Conservation (phyloP, 2,888 invertebrate genomes). For the Andrena marginata region DNA sequence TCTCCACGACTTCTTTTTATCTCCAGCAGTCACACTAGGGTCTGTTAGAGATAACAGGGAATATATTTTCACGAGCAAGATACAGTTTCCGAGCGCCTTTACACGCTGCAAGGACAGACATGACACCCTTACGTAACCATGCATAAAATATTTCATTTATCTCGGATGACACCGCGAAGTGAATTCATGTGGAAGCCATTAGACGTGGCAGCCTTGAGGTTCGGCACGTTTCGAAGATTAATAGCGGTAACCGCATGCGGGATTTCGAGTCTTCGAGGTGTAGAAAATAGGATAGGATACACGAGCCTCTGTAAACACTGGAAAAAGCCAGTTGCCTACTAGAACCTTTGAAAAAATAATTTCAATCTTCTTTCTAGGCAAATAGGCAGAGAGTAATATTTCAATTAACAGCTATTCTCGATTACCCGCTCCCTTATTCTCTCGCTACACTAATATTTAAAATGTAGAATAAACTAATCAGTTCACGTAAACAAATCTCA, state of each 20-base stretch:
- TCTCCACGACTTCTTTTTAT: neutral
- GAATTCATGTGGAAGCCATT: neutral
- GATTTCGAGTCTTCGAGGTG: neutral
- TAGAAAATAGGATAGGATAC: slow-evolving; percentile 18
- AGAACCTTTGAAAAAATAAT: neutral
- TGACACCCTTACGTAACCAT: slow-evolving; percentile 4
- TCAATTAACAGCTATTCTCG: neutral
- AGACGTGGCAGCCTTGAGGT: slow-evolving; percentile 9
- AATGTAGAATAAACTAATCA: too few relatives aligned
- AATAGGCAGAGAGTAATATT: neutral
- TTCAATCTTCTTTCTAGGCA: neutral
- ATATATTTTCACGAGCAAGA: neutral
- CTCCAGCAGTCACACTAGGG: neutral
- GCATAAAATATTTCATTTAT: slow-evolving; percentile 19
- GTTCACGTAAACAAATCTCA: too few relatives aligned
- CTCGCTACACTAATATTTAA: too few relatives aligned
- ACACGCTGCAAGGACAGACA: neutral
- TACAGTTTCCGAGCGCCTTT: neutral
- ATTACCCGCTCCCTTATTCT: too few relatives aligned
- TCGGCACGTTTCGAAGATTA: slow-evolving; percentile 30
- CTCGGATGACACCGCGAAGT: neutral
- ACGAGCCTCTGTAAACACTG: neutral
- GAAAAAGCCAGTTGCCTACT: neutral
- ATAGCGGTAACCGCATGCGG: neutral
- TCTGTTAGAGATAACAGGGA: neutral